phyloP scores from a whole-genome alignment of 2,888 invertebrate species.

The Listrodromus nycthemerus region DNA sequence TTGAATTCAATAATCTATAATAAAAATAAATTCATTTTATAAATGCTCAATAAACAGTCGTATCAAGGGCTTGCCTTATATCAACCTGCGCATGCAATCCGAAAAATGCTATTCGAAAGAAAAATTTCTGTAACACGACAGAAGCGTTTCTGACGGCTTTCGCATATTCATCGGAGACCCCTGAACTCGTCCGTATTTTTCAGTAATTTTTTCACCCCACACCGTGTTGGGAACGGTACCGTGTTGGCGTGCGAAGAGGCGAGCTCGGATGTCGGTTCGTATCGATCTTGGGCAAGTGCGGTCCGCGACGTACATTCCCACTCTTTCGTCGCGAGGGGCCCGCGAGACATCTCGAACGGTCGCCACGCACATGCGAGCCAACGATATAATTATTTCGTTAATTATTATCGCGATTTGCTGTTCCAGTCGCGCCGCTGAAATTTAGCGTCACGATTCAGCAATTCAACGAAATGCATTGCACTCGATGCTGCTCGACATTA shows the following conservation, averaged over 20 bases:
- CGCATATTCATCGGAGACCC: neutral
- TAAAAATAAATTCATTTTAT: too few relatives aligned
- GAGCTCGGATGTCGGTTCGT: constrained; percentile 23
- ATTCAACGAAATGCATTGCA: constrained; percentile 57
- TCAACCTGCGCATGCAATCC: too few relatives aligned
- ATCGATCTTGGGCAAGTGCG: constrained; percentile 38
- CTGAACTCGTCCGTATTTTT: neutral
- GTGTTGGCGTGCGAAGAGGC: constrained; percentile 10
- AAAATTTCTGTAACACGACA: neutral
- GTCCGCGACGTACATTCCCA: neutral
- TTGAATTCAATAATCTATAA: too few relatives aligned
- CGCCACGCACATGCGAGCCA: constrained; percentile 56
- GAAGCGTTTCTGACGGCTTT: neutral
- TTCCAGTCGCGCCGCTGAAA: constrained; percentile 45
- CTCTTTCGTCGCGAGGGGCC: neutral
- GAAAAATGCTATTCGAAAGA: neutral
- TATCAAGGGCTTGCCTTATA: too few relatives aligned
- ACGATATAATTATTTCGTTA: constrained; percentile 70
- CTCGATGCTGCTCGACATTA: constrained; percentile 54
- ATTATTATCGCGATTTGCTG: constrained; percentile 65
- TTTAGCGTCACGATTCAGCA: constrained; percentile 51
- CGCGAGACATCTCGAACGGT: neutral
- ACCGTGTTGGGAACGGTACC: constrained; percentile 20
- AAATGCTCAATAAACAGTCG: too few relatives aligned
- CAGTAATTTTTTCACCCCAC: neutral